These are phyloP conservation scores for Spinibarbus caldwelli DNA, from an alignment of 2,797 vertebrate species.

Conservation along the genomic window DNA sequence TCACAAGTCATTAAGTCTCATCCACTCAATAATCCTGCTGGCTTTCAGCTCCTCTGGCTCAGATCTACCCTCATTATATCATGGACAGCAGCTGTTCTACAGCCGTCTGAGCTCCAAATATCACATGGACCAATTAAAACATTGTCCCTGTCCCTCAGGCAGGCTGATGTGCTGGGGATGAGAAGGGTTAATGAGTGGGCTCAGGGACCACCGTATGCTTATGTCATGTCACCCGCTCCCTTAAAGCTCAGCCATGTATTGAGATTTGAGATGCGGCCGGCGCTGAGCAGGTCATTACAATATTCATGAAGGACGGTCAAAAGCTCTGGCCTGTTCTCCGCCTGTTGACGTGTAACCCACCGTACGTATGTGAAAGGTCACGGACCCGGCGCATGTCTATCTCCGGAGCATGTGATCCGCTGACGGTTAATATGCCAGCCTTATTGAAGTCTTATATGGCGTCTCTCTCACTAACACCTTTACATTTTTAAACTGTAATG, in stretches of 20 bases:
- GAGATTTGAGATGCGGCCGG: constrained; percentile 59
- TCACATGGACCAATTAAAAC: constrained; percentile 62
- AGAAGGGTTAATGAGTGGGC: constrained; percentile 65
- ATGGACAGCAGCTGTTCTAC: constrained; percentile 61
- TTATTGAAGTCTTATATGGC: constrained; percentile 70
- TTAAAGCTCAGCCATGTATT: constrained; percentile 60
- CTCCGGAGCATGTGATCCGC: constrained; percentile 65
- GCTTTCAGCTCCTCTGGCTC: constrained; percentile 7
- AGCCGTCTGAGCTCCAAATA: constrained; percentile 54
- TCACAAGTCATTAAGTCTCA: constrained; percentile 52
- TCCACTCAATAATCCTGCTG: constrained; percentile 38
- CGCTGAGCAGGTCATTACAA: constrained; percentile 71
- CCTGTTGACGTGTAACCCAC: constrained; percentile 38
- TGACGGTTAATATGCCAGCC: constrained; percentile 66
- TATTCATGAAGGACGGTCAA: constrained; percentile 73
- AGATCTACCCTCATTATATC: constrained; percentile 65
- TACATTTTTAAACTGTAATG: constrained; percentile 78
- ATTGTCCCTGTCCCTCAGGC: constrained; percentile 56
- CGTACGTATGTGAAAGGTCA: constrained; percentile 65
- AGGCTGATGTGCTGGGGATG: constrained; percentile 46
- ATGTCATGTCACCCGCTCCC: constrained; percentile 64
- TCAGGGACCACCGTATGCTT: constrained; percentile 57
- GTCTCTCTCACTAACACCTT: constrained; percentile 73
- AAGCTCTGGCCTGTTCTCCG: constrained; percentile 18
- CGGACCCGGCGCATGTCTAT: constrained; percentile 66